phyloP scores from a whole-genome alignment of 2,797 vertebrate species.

The Hemitrygon akajei region DNA sequence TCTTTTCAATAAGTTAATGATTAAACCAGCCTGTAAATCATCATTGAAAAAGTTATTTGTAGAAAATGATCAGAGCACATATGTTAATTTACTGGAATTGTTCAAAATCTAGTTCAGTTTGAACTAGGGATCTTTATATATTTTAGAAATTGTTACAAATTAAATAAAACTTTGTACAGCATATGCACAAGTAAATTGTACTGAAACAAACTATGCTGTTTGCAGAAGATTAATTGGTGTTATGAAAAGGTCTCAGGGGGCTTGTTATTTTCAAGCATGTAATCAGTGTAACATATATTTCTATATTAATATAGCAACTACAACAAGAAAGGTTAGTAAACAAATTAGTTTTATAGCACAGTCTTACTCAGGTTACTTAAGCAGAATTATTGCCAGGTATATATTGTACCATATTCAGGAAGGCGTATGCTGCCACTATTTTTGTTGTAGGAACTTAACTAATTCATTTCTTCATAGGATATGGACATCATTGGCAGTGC shows the following conservation, averaged over 20 bases:
- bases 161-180: neutral
- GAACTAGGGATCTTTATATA: neutral
- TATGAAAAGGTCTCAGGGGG: slow-evolving; percentile 52
- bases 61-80: neutral
- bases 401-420: neutral
- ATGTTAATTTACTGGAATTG: neutral
- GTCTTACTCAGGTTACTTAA: neutral
- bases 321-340: neutral
- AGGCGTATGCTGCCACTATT: too few relatives aligned
- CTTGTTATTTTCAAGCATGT: slow-evolving; percentile 50
- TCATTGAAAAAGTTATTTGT: neutral
- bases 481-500: too few relatives aligned
- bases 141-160: neutral
- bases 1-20: neutral
- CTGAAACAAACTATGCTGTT: slow-evolving; percentile 37
- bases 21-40: neutral
- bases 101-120: neutral
- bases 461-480: too few relatives aligned
- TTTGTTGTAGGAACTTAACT: neutral
- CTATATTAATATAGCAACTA: neutral
- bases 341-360: neutral
- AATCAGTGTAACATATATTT: slow-evolving; percentile 45
- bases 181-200: neutral
- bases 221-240: slow-evolving; percentile 61
- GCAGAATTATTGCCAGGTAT: too few relatives aligned